phyloP scores from a whole-genome alignment of 2,888 invertebrate genomes.

The Trissoscelio sp. region DNA sequence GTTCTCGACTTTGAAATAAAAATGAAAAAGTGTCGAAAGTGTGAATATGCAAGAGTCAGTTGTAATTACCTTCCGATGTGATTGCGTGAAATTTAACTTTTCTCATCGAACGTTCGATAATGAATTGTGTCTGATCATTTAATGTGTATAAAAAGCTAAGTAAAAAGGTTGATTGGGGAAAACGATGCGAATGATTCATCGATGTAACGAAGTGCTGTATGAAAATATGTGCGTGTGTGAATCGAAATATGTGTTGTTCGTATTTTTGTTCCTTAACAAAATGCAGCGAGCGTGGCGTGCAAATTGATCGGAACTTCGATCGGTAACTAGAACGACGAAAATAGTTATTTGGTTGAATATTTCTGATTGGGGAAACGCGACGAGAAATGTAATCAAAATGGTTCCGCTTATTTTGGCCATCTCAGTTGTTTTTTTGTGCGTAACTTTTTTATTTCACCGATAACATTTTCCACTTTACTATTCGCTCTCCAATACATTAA shows the following conservation, averaged over 20 bases:
- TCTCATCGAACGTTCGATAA: background rate
- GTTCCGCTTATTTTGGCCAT: constrained; percentile 38
- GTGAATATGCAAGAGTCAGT: constrained; percentile 18
- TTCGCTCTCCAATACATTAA: constrained; percentile 46
- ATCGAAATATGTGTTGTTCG: constrained; percentile 6
- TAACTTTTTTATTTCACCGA: constrained; percentile 28
- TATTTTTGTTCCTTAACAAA: constrained; percentile 41
- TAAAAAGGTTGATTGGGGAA: background rate
- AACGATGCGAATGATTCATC: background rate
- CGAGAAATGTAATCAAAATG: constrained; percentile 53
- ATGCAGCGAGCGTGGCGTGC: constrained; percentile 46
- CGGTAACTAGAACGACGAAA: constrained; percentile 9
- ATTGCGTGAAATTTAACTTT: constrained; percentile 32
- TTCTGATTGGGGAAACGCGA: constrained; percentile 49
- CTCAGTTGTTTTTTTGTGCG: constrained; percentile 22
- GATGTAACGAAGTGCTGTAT: background rate
- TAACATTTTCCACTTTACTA: constrained; percentile 47
- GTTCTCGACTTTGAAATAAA: constrained; percentile 27
- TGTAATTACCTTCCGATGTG: constrained; percentile 26
- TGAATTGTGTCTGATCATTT: background rate
- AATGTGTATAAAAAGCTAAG: background rate
- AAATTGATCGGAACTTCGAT: constrained; percentile 50
- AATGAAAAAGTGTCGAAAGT: constrained; percentile 26
- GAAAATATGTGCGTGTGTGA: background rate
- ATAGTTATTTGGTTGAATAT: constrained; percentile 43